Conservation (phyloP, 2,797 vertebrate species). For the Philypnodon macrostomus region DNA sequence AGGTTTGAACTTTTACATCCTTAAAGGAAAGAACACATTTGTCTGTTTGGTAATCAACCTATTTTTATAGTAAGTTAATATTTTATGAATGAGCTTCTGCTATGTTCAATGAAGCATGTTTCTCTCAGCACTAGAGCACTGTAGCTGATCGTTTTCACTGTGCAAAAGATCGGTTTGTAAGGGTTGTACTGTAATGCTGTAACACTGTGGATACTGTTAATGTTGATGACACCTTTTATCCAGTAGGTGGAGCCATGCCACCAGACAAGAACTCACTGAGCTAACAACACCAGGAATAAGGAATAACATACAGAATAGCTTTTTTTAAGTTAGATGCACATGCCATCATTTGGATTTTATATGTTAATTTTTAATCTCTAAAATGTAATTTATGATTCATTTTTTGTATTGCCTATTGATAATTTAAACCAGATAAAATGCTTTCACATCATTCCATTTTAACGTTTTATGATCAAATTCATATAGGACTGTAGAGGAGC, state of each 20-base stretch:
- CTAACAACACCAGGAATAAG: slow-evolving; percentile 12
- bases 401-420: too few relatives aligned
- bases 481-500: too few relatives aligned
- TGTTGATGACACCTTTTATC: slow-evolving; percentile 24
- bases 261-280: slow-evolving; percentile 9
- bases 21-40: slow-evolving; percentile 41
- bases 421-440: too few relatives aligned
- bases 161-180: slow-evolving; percentile 20
- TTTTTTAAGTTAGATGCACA: too few relatives aligned
- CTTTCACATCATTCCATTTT: too few relatives aligned
- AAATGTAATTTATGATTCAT: too few relatives aligned
- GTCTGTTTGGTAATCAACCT: slow-evolving; percentile 33
- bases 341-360: too few relatives aligned
- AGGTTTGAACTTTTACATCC: slow-evolving; percentile 37
- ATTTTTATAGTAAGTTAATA: slow-evolving; percentile 43
- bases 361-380: too few relatives aligned
- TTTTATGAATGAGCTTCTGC: slow-evolving; percentile 32
- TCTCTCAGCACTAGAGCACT: slow-evolving; percentile 12
- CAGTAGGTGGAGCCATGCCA: slow-evolving; percentile 55
- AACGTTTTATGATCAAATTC: too few relatives aligned
- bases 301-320: too few relatives aligned
- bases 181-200: slow-evolving; percentile 39
- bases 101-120: slow-evolving; percentile 32
- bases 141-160: slow-evolving; percentile 26
- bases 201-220: slow-evolving; percentile 51